phyloP scores from a whole-genome alignment of 2,113 vertebrate genomes.

The Hyperopisus bebe region DNA sequence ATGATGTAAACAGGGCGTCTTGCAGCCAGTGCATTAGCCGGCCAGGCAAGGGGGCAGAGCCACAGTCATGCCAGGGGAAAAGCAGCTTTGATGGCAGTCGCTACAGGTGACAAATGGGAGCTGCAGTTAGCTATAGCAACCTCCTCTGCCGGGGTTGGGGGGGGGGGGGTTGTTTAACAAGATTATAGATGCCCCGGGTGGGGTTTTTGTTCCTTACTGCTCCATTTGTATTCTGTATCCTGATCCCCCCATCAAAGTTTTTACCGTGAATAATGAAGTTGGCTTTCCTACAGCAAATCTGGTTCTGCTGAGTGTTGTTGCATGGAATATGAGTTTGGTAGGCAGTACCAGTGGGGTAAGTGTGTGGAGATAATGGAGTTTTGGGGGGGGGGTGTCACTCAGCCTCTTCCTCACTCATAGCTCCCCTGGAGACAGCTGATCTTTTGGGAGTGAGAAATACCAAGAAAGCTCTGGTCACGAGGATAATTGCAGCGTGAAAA shows the following conservation, averaged over 20 bases:
- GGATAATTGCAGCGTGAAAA: background rate
- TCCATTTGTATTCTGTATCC: background rate
- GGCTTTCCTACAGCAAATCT: background rate
- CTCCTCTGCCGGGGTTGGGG: background rate
- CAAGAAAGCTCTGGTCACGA: background rate
- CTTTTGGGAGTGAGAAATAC: background rate
- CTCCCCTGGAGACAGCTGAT: background rate
- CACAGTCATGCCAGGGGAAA: background rate
- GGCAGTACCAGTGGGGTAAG: background rate
- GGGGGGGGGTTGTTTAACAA: background rate
- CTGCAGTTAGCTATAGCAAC: background rate
- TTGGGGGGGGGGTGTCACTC: background rate
- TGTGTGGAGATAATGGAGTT: background rate
- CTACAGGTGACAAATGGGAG: background rate
- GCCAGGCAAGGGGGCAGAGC: background rate
- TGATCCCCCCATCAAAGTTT: background rate
- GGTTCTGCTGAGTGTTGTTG: background rate
- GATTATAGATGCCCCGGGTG: background rate
- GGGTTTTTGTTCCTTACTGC: background rate
- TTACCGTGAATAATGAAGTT: background rate
- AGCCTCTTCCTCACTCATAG: background rate
- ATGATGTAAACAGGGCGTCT: background rate
- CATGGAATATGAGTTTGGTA: background rate
- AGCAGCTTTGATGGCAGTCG: background rate
- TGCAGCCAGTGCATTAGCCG: background rate